Evolutionary conservation across 2,797 vertebrate genomes (phyloP).

Genomic region (Urophycis tenuis): DNA sequence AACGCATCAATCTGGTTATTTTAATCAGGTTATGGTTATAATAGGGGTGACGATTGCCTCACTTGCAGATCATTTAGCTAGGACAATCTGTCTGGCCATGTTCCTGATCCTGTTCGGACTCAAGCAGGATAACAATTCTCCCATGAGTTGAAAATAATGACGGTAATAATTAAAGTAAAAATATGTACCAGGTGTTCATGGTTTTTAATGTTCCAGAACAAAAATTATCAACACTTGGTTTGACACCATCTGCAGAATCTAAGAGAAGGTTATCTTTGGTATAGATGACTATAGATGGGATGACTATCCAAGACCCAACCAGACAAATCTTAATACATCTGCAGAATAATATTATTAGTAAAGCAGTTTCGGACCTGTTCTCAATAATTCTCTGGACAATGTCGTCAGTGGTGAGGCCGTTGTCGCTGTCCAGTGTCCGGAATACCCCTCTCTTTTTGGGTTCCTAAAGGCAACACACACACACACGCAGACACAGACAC

Average conservation of each 20-base stretch:
- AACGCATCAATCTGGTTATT: background rate
- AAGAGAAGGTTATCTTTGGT: background rate
- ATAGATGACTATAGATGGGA: background rate
- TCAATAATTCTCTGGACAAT: conserved; percentile 96
- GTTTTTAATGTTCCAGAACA: background rate
- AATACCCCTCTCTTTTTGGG: conserved; percentile 83
- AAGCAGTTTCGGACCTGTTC: conserved; percentile 75
- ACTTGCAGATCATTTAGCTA: background rate
- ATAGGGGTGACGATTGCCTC: background rate
- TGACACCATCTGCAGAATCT: background rate
- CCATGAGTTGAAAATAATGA: no score
- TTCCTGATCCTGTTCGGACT: background rate
- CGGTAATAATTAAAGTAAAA: background rate
- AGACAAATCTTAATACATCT: no score
- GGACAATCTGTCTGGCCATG: background rate
- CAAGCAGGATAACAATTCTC: background rate
- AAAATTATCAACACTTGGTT: background rate
- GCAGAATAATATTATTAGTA: background rate
- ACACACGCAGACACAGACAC: background rate
- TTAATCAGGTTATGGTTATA: background rate
- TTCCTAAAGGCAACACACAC: conserved; percentile 68
- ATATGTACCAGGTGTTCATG: background rate
- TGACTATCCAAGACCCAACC: background rate
- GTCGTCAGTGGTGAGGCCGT: conserved; percentile 85
- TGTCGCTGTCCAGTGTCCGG: conserved; percentile 77